phyloP scores from a whole-genome alignment of 2,888 invertebrate genomes.

The Busseola fusca region DNA sequence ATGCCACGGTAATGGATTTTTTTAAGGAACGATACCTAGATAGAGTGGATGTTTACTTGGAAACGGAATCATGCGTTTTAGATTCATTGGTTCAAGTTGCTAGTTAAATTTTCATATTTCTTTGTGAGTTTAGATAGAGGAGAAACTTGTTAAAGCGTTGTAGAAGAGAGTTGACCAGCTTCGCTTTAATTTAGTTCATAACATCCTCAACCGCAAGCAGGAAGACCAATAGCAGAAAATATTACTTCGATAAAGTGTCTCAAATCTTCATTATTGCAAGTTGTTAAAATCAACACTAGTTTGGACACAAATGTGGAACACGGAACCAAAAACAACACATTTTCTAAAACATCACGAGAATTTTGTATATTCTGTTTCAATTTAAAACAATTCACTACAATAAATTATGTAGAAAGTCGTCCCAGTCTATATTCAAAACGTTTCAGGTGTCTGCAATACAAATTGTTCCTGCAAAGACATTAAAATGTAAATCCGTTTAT shows the following conservation, averaged over 20 bases:
- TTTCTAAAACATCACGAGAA: conserved; percentile 25
- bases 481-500: conserved; percentile 72
- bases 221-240: neutral
- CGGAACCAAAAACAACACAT: neutral
- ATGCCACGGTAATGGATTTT: conserved; percentile 76
- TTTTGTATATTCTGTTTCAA: conserved; percentile 44
- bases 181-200: neutral
- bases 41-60: conserved; percentile 53
- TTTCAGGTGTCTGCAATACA: conserved; percentile 69
- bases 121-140: neutral
- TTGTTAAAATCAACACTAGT: neutral
- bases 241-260: neutral
- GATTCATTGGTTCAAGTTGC: conserved; percentile 7
- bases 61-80: conserved; percentile 39
- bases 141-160: neutral
- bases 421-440: conserved; percentile 64
- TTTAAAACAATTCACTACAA: conserved; percentile 51
- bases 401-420: conserved; percentile 55
- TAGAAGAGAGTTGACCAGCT: neutral
- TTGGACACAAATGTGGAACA: neutral
- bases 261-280: neutral
- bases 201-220: neutral
- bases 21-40: conserved; percentile 56
- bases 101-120: neutral
- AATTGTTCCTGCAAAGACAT: conserved; percentile 69